A percentile compares a stretch with the other conserved stretches of the same genome.
These are phyloP conservation scores for Apteryx mantelli DNA, from an alignment of 2,113 vertebrate genomes.

Conservation along the genomic window DNA sequence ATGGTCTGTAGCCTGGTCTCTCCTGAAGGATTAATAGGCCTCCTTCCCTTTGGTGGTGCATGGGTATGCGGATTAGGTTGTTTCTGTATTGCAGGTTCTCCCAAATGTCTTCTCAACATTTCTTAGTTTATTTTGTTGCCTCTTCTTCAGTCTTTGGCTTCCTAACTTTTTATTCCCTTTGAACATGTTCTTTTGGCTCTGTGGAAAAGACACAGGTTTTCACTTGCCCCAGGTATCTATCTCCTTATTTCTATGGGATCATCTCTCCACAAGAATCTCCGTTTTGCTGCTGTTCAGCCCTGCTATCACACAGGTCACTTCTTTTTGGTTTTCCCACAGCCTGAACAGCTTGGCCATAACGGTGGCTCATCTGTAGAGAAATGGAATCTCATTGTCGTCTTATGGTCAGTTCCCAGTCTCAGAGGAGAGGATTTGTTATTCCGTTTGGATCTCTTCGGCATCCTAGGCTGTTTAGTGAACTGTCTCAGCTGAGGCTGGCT, in stretches of 20 bases:
- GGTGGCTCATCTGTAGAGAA: neutral
- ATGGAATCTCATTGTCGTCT: rapidly evolving
- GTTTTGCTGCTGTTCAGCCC: neutral
- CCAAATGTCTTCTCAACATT: neutral
- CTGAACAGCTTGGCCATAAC: neutral
- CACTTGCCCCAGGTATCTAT: neutral
- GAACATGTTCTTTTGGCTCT: neutral
- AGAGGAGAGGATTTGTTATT: rapidly evolving
- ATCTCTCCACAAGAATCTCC: rapidly evolving
- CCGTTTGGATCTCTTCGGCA: neutral
- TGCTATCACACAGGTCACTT: too few species aligned
- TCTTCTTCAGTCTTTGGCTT: neutral
- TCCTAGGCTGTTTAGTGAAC: neutral
- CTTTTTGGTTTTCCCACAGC: neutral
- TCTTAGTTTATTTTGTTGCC: neutral
- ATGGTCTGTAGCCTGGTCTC: neutral
- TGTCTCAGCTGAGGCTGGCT: neutral
- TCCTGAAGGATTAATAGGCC: neutral
- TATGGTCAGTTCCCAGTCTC: rapidly evolving
- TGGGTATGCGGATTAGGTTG: neutral
- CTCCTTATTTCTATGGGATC: neutral
- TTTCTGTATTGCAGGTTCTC: neutral
- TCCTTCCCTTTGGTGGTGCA: neutral
- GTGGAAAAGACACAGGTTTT: neutral
- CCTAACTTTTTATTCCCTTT: neutral